Conservation (phyloP, 1,140 invertebrate genomes). For the Capitella teleta region DNA sequence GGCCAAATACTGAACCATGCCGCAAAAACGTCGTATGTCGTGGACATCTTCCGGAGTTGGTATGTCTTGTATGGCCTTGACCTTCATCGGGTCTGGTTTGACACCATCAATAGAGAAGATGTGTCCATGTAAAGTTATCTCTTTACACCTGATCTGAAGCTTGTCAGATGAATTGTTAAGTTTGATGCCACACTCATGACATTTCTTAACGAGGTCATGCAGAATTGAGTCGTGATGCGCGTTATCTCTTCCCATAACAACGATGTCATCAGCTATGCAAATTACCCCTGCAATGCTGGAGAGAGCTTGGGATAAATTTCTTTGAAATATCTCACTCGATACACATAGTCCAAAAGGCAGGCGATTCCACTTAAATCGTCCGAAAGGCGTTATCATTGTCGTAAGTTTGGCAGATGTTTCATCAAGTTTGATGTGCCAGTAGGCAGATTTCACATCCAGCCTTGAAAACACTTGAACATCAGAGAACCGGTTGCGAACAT, state of each 20-base stretch:
- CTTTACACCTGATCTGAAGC: not conserved
- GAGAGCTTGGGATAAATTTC: too few species aligned
- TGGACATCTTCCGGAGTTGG: conserved; percentile 11
- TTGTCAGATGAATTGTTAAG: conserved; percentile 31
- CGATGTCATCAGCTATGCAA: conserved; percentile 30
- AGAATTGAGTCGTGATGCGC: not conserved
- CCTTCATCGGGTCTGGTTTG: conserved; percentile 30
- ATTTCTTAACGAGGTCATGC: conserved; percentile 23
- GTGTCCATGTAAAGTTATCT: conserved; percentile 13
- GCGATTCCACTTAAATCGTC: too few species aligned
- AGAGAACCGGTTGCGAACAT: too few species aligned
- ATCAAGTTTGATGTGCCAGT: too few species aligned
- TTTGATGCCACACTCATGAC: conserved; percentile 26
- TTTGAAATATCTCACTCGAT: too few species aligned
- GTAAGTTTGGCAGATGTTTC: too few species aligned
- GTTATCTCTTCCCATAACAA: not conserved
- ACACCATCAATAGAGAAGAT: conserved; percentile 34
- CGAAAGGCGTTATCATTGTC: too few species aligned
- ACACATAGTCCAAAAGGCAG: too few species aligned
- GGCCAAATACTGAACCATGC: conserved; percentile 18
- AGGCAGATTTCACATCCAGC: too few species aligned
- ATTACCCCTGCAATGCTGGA: too few species aligned
- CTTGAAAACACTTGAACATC: too few species aligned
- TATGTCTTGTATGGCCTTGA: conserved; percentile 28
- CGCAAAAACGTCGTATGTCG: conserved; percentile 16